Conservation (phyloP, 2,888 invertebrate species). For the Corbicula japonica region DNA sequence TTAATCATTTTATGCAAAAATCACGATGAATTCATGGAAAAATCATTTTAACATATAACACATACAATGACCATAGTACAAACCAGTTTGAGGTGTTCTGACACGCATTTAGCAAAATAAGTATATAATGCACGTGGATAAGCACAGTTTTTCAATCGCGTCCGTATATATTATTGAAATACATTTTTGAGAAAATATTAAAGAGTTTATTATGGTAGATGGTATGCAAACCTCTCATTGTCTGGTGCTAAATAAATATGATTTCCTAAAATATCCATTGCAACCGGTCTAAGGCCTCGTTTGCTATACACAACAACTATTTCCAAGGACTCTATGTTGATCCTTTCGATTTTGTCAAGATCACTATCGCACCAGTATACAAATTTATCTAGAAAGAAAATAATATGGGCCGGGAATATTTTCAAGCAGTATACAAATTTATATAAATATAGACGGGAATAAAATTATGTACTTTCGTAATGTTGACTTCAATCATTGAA, state of each 20-base stretch:
- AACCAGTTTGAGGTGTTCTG: too few relatives aligned
- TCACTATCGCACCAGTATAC: conserved; percentile 46
- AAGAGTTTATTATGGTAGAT: neutral
- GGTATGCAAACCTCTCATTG: conserved; percentile 15
- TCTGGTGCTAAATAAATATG: conserved; percentile 31
- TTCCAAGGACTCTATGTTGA: conserved; percentile 4
- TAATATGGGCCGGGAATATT: neutral
- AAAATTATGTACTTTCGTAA: too few relatives aligned
- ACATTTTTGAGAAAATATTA: neutral
- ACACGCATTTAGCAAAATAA: too few relatives aligned
- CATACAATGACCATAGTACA: too few relatives aligned
- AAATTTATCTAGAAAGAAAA: conserved; percentile 14
- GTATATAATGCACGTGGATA: too few relatives aligned
- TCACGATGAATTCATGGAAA: too few relatives aligned
- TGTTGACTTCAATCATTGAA: neutral
- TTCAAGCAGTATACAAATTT: neutral
- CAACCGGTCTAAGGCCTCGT: conserved; percentile 22
- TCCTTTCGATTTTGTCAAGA: conserved; percentile 26
- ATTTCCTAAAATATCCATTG: conserved; percentile 31
- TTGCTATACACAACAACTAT: conserved; percentile 6
- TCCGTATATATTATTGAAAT: too few relatives aligned
- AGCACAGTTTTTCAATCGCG: too few relatives aligned
- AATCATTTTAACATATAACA: too few relatives aligned
- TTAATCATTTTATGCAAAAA: too few relatives aligned
- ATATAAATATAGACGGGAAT: too few relatives aligned